Evolutionary conservation across 2,113 vertebrate genomes (phyloP), one percentile per base, ranked within the genome.

Genomic region (Pampusana beccarii): DNA sequence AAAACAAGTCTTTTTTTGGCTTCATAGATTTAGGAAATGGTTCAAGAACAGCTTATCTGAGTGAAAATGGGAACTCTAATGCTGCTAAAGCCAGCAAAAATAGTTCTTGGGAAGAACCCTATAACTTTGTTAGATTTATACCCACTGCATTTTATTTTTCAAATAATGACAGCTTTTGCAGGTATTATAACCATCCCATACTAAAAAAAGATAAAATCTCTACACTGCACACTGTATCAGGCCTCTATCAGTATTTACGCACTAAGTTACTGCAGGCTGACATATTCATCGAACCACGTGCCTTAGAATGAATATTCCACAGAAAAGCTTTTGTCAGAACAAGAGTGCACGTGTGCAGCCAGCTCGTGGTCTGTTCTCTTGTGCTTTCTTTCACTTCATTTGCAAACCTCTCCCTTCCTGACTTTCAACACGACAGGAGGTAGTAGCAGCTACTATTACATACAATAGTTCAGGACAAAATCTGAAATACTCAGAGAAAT

Each of bases 21-120:
- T 93, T 86, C 79, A 82, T 9, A 82, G 24, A 73, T 61, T 60
- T 60, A 71, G 81, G 71, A 93, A 93, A 88, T 33, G 18, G 36
- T 93, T 95, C 67, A 51, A 92, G 44, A 95, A 80, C 33, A 84
- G 50, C 40, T 82, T 70, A 88, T 66, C 34, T 69, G 31, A 65
- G 51, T n/a, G 70, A 95, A 97, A 97, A 92, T 34, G 34, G 46
- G 60, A 80, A 46, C 84, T 58, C 57, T 70, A 79, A 77, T 20
- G 34, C 21, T 86, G 67, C 91, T 93, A 91, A 84, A 86, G 42
- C 84, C 91, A 96, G 42, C 48, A 89, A 86, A 38, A 89, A 64
- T 3, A 77, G 13, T 7, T 71, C 29, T 48, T 77, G n/a, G 21
- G 33, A 80, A 13, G 23, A 80, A 54, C 14, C 10, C 23, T 25